Evolutionary conservation across 2,113 vertebrate species (phyloP).

Genomic region (Mesoclemmys tuberculata): DNA sequence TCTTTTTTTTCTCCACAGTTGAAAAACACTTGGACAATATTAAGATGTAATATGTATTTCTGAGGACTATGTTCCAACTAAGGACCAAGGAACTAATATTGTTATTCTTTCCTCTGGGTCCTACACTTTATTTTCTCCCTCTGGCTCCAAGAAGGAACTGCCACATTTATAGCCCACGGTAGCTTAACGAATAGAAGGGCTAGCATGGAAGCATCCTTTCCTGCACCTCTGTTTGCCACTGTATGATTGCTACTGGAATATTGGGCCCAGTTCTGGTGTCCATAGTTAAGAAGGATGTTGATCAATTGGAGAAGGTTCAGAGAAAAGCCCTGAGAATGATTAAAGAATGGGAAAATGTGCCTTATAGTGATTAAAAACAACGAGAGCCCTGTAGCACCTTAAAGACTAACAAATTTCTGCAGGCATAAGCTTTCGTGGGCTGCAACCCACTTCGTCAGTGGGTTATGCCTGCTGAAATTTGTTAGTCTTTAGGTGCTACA

Average conservation of each 20-base stretch:
- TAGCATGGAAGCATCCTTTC: not conserved
- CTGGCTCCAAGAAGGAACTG: not conserved
- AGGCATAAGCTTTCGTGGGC: too few species aligned
- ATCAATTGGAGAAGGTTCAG: not conserved
- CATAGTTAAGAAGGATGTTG: not conserved
- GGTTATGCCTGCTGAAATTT: too few species aligned
- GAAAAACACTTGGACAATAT: not conserved
- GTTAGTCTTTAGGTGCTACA: too few species aligned
- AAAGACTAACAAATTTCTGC: too few species aligned
- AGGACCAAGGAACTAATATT: not conserved
- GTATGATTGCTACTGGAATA: not conserved
- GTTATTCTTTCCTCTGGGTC: not conserved
- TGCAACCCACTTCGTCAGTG: too few species aligned
- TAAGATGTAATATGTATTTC: not conserved
- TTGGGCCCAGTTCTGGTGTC: not conserved
- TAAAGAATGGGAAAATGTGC: not conserved
- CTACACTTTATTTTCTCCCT: not conserved
- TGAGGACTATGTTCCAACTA: not conserved
- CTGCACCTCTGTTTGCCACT: not conserved
- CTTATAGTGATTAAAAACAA: not conserved
- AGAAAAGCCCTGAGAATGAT: not conserved
- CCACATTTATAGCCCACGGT: not conserved
- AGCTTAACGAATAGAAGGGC: not conserved
- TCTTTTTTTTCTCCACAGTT: not conserved
- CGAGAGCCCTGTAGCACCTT: too few species aligned